These are phyloP conservation scores for Drosophila meridionalis DNA, from an alignment of 2,888 invertebrate genomes.

Conservation along the genomic window DNA sequence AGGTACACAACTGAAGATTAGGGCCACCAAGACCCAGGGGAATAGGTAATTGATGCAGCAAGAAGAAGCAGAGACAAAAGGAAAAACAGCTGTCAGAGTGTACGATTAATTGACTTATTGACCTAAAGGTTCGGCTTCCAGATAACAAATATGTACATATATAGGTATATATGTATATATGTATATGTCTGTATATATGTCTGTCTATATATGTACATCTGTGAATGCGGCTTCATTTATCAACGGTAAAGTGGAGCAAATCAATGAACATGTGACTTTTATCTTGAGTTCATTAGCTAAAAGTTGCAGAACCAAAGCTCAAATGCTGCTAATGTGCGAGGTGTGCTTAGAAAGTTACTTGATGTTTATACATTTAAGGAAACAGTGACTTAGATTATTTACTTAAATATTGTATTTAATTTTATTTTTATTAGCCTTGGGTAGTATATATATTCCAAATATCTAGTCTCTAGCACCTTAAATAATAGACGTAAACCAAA, in stretches of 20 bases:
- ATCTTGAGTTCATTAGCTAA: conserved; percentile 18
- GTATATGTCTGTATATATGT: neutral
- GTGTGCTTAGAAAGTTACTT: neutral
- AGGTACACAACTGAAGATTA: neutral
- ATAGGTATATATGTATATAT: neutral
- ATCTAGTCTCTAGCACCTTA: too few relatives aligned
- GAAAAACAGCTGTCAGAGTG: neutral
- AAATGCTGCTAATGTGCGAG: neutral
- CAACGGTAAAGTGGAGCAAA: neutral
- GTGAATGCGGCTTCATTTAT: conserved; percentile 5
- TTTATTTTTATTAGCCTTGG: too few relatives aligned
- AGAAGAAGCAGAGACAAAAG: neutral
- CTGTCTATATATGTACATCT: neutral
- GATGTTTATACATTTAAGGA: too few relatives aligned
- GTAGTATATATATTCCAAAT: too few relatives aligned
- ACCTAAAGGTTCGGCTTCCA: conserved; percentile 31
- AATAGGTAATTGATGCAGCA: conserved; percentile 11
- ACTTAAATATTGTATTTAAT: neutral
- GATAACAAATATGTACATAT: neutral
- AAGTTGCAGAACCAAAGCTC: neutral
- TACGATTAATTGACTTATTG: conserved; percentile 61
- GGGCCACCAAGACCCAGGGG: neutral
- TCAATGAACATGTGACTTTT: conserved; percentile 23
- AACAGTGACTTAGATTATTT: too few relatives aligned
- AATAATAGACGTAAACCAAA: too few relatives aligned